Conservation (phyloP, 2,888 invertebrate genomes). For the Digitonthophagus gazella region DNA sequence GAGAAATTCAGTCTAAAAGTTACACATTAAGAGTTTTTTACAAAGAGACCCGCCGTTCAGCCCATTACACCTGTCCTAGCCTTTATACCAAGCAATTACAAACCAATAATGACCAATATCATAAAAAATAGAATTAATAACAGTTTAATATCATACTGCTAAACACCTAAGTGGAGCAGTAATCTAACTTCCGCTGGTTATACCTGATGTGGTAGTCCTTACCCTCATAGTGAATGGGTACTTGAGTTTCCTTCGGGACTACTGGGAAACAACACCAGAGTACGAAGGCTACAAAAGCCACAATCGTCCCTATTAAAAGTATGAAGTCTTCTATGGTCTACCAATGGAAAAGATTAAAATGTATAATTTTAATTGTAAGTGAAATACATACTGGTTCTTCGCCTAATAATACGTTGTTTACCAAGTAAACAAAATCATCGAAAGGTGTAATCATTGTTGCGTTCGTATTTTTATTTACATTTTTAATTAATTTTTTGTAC, state of each 20-base stretch:
- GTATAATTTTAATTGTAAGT: conserved; percentile 5
- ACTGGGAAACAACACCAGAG: conserved; percentile 64
- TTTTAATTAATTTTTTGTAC: neutral
- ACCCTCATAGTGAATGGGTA: conserved; percentile 43
- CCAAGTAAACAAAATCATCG: conserved; percentile 60
- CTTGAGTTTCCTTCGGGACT: conserved; percentile 45
- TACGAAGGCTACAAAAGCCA: conserved; percentile 63
- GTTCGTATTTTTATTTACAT: conserved; percentile 8
- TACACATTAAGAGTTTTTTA: conserved; percentile 4
- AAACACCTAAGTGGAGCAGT: conserved; percentile 35
- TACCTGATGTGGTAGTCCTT: conserved; percentile 45
- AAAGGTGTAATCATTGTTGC: conserved; percentile 56
- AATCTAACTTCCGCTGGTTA: conserved; percentile 40
- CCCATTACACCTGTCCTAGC: neutral
- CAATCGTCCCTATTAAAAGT: conserved; percentile 59
- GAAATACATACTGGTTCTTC: conserved; percentile 59
- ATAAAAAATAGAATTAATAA: neutral
- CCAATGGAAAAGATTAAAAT: conserved; percentile 30
- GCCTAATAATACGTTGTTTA: conserved; percentile 60
- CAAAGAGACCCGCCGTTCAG: neutral
- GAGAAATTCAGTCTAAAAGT: conserved; percentile 6
- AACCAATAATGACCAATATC: neutral
- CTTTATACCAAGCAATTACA: neutral
- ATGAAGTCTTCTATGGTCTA: conserved; percentile 64
- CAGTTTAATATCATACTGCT: neutral